A percentile compares a stretch with the other conserved stretches of the same genome.
phyloP scores from a whole-genome alignment of 1,140 invertebrate genomes.

The Eurosta solidaginis region DNA sequence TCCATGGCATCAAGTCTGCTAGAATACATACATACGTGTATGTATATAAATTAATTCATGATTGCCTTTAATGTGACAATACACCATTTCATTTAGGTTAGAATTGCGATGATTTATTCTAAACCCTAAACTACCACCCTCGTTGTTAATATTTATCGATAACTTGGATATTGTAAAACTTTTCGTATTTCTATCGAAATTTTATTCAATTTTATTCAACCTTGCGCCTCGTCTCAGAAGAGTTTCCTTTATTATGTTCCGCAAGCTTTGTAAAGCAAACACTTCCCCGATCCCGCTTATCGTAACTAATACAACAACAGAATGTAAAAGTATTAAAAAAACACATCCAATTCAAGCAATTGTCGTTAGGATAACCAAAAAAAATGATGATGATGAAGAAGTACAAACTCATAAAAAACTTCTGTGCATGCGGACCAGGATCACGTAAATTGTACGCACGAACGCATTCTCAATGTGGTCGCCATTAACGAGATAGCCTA shows the following conservation, averaged over 20 bases:
- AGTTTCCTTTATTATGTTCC: slow-evolving; percentile 18
- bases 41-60: no score
- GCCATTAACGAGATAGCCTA: slow-evolving; percentile 23
- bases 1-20: no score
- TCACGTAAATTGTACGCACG: slow-evolving; percentile 28
- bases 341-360: slow-evolving; percentile 8
- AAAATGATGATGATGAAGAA: slow-evolving; percentile 4
- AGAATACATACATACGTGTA: no score
- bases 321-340: background rate
- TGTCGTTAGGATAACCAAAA: background rate
- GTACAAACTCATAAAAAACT: slow-evolving; percentile 20
- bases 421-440: slow-evolving; percentile 21
- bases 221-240: background rate
- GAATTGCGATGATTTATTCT: background rate
- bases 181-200: slow-evolving; percentile 16
- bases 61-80: no score
- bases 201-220: slow-evolving; percentile 19
- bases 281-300: background rate
- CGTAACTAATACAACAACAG: background rate
- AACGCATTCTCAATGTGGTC: slow-evolving; percentile 13
- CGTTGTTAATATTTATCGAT: background rate
- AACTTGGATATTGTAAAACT: slow-evolving; percentile 2
- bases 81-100: no score
- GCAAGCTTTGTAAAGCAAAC: background rate
- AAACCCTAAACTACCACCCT: background rate